Evolutionary conservation across 2,888 invertebrate species (phyloP), one percentile per base, ranked within the genome.

Genomic region (Chrysolina oricalcia): DNA sequence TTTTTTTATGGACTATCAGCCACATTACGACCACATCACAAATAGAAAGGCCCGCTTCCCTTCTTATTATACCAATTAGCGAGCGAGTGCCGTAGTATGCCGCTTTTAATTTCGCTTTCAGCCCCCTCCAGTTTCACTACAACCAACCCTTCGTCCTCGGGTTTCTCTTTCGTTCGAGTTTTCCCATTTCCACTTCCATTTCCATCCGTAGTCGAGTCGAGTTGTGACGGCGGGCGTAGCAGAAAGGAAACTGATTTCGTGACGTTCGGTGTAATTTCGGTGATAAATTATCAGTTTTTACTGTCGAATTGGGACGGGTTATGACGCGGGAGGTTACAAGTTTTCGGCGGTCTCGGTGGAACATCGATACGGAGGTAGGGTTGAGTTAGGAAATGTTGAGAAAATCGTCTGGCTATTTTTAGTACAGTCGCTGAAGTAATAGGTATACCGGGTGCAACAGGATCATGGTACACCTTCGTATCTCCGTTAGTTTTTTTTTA

Each of bases 111-210:
- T 59, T 59, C 65, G 21, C 43, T 65, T 65, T 65, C 65, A 41
- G 0, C 23, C 23, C 46, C 17, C 41, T 17, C n/a, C 43, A 4
- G 5, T n/a, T 21, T 15, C 1, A 21, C 21, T 21, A 21, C 19
- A 23, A 53, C 53, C 19, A 23, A 53, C 53, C 53, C 53, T 23
- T 13, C 23, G 21, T 21, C 11, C 17, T 53, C 50, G 27, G 50
- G n/a, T 67, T 67, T 67, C 46, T 53, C 50, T 67, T 67, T 53
- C 35, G 27, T 21, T 48, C 15, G 50, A 67, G 67, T 67, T 67
- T 67, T 53, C 40, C 67, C 10, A 17, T n/a, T 67, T 27, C 43
- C 13, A n/a, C 50, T 53, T 17, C 67, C 10, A 17, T n/a, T 67
- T 27, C 43, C 13, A n/a, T 41, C 62, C 21, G 35, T 35, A 53